A percentile compares a stretch with the other conserved stretches of the same genome.
phyloP scores from a whole-genome alignment of 1,140 invertebrate genomes.

The Drosophila guanche region DNA sequence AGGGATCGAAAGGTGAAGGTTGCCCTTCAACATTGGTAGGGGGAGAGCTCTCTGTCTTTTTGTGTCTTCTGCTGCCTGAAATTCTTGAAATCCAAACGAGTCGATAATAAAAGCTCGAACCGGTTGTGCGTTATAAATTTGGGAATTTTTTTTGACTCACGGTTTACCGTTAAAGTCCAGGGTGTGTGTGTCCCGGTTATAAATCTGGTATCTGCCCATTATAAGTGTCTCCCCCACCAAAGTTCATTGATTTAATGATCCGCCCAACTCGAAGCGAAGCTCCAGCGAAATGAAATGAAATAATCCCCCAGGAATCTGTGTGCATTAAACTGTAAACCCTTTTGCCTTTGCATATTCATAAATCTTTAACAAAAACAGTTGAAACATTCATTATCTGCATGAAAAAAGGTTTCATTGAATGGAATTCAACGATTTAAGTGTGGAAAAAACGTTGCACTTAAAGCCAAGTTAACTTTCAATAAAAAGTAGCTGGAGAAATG shows the following conservation, averaged over 20 bases:
- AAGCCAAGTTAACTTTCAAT: conserved; percentile 10
- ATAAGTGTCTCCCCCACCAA: conserved; percentile 28
- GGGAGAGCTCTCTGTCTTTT: not conserved
- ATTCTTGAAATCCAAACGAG: not conserved
- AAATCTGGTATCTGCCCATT: conserved; percentile 60
- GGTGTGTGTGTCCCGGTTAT: conserved; percentile 38
- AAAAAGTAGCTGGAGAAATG: conserved; percentile 10
- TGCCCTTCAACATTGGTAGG: conserved; percentile 47
- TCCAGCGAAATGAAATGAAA: conserved; percentile 20
- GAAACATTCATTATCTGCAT: not conserved
- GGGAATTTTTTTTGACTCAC: conserved; percentile 57
- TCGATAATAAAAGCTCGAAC: conserved; percentile 43
- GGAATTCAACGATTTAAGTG: conserved; percentile 1
- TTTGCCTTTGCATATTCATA: too few relatives aligned
- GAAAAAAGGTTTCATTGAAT: conserved; percentile 3
- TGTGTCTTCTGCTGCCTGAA: not conserved
- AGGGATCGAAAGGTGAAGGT: conserved; percentile 34
- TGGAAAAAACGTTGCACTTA: not conserved
- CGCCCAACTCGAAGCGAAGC: not conserved
- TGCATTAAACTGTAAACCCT: conserved; percentile 1
- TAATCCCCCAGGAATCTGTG: conserved; percentile 25
- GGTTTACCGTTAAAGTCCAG: conserved; percentile 67
- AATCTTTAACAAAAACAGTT: not conserved
- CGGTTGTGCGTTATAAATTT: conserved; percentile 64
- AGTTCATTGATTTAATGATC: conserved; percentile 46